phyloP scores from a whole-genome alignment of 2,888 invertebrate species.

The Hemicrepidius hirtus region DNA sequence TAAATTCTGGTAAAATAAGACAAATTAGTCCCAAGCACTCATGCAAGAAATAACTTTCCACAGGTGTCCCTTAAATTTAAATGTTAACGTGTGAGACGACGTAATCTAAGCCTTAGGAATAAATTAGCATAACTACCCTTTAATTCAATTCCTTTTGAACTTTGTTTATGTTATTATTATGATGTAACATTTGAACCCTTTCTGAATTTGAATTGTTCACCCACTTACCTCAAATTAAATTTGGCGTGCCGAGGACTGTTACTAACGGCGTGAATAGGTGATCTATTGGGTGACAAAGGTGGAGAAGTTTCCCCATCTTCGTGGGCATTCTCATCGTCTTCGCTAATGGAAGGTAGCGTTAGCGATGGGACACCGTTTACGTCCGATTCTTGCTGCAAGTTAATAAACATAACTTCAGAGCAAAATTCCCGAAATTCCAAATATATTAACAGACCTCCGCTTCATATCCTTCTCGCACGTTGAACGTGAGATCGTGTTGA shows the following conservation, averaged over 20 bases:
- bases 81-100: slow-evolving; percentile 5
- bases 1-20: no score
- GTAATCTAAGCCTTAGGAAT: not conserved
- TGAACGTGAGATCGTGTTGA: slow-evolving; percentile 95
- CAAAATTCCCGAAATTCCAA: slow-evolving; percentile 3
- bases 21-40: not conserved
- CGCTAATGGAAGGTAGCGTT: slow-evolving; percentile 94
- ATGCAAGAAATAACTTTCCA: not conserved
- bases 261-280: slow-evolving; percentile 74
- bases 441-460: slow-evolving; percentile 78
- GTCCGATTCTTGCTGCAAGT: slow-evolving; percentile 79
- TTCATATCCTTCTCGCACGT: slow-evolving; percentile 94
- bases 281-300: slow-evolving; percentile 78
- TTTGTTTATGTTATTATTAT: not conserved
- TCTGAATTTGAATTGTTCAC: not conserved
- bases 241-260: slow-evolving; percentile 82
- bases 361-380: slow-evolving; percentile 87
- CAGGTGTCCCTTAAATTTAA: slow-evolving; percentile 5
- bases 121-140: slow-evolving; percentile 9
- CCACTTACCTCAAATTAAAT: slow-evolving; percentile 73
- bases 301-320: slow-evolving; percentile 82
- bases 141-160: not conserved
- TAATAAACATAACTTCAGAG: slow-evolving; percentile 3
- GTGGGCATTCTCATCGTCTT: slow-evolving; percentile 92
- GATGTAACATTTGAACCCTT: not conserved